These are phyloP conservation scores for Chlamydotis undulata DNA, from an alignment of 2,113 vertebrate species.

Conservation along the genomic window DNA sequence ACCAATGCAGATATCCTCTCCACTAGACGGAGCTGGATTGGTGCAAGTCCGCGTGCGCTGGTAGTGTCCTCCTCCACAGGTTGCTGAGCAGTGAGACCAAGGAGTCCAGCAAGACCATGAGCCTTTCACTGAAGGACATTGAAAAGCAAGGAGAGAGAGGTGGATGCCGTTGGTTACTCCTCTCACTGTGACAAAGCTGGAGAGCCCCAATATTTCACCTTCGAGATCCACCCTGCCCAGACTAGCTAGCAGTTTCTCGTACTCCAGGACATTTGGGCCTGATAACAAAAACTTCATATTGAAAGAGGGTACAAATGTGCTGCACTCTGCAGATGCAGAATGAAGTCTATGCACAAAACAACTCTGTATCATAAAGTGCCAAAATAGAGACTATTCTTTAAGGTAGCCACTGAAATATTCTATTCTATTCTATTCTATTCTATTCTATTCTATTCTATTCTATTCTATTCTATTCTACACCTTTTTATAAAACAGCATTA, in stretches of 20 bases:
- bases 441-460: background rate
- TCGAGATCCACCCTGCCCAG: background rate
- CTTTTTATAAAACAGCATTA: background rate
- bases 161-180: background rate
- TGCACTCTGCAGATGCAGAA: background rate
- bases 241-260: background rate
- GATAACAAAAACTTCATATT: background rate
- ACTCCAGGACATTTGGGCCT: background rate
- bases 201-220: background rate
- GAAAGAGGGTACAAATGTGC: background rate
- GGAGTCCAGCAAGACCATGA: slow-evolving; percentile 97
- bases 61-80: slow-evolving; percentile 94
- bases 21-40: slow-evolving; percentile 82
- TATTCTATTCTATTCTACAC: background rate
- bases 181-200: background rate
- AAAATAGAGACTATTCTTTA: background rate
- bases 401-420: background rate
- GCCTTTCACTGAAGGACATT: slow-evolving; percentile 83
- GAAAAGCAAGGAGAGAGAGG: slow-evolving; percentile 38
- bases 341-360: background rate
- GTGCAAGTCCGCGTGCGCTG: slow-evolving; percentile 93
- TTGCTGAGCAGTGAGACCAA: slow-evolving; percentile 94
- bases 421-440: background rate
- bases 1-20: slow-evolving; percentile 95
- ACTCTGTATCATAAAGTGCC: background rate